Conservation (phyloP, 2,888 invertebrate species). For the Steinernema scapterisci region DNA sequence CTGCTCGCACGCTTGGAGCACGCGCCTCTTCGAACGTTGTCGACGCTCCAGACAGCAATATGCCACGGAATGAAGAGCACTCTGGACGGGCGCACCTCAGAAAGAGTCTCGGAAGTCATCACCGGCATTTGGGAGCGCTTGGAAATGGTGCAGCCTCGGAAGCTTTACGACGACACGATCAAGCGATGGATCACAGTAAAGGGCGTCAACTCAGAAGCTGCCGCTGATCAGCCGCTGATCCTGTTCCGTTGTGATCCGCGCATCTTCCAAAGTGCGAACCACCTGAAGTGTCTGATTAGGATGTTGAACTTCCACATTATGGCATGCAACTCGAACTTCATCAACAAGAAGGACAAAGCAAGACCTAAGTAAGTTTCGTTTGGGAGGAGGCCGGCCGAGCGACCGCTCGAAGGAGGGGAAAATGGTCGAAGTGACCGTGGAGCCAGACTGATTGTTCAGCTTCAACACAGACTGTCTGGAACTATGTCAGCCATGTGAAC, state of each 20-base stretch:
- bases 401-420: too few relatives aligned
- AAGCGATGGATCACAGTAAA: conserved; percentile 40
- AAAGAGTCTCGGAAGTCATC: conserved; percentile 36
- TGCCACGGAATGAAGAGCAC: conserved; percentile 34
- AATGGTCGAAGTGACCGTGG: too few relatives aligned
- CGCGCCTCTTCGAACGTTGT: background rate
- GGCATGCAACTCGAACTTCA: conserved; percentile 70
- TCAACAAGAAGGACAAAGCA: background rate
- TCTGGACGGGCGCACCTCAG: conserved; percentile 34
- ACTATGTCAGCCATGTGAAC: too few relatives aligned
- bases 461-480: too few relatives aligned
- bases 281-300: conserved; percentile 82
- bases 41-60: conserved; percentile 36
- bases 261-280: conserved; percentile 78
- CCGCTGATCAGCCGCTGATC: conserved; percentile 36
- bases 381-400: too few relatives aligned
- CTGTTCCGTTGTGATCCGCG: conserved; percentile 47
- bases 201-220: background rate
- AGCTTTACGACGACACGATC: conserved; percentile 48
- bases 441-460: too few relatives aligned
- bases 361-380: background rate
- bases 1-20: background rate
- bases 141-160: conserved; percentile 45
- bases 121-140: conserved; percentile 41
- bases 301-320: conserved; percentile 83